phyloP scores from a whole-genome alignment of 1,140 invertebrate species.

The Dinoponera quadriceps region DNA sequence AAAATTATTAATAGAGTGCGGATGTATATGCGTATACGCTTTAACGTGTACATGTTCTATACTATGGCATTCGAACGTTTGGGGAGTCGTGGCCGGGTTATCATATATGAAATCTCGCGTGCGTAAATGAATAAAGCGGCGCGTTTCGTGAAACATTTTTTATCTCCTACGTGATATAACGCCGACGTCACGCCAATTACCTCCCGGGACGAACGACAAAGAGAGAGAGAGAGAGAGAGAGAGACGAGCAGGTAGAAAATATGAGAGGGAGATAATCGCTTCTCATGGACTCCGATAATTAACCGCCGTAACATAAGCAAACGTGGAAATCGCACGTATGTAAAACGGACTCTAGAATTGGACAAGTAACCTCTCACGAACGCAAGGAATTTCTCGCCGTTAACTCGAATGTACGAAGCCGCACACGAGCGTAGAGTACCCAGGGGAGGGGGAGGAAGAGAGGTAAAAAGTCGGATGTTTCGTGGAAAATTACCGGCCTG shows the following conservation, averaged over 20 bases:
- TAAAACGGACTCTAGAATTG: slow-evolving; percentile 26
- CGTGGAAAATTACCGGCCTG: too few species aligned
- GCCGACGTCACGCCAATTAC: slow-evolving; percentile 80
- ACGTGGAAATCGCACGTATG: slow-evolving; percentile 14
- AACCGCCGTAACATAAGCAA: slow-evolving; percentile 20
- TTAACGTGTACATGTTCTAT: not conserved
- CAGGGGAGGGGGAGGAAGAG: too few species aligned
- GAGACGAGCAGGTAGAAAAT: slow-evolving; percentile 56
- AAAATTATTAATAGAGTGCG: not conserved
- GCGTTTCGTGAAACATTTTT: slow-evolving; percentile 46
- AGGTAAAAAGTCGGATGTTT: not conserved
- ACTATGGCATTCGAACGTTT: not conserved
- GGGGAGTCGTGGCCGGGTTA: not conserved
- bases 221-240: slow-evolving; percentile 47
- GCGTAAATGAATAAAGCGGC: slow-evolving; percentile 45
- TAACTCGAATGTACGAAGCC: not conserved
- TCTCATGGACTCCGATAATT: slow-evolving; percentile 49
- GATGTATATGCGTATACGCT: not conserved
- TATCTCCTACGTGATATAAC: slow-evolving; percentile 70
- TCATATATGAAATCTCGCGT: slow-evolving; percentile 50
- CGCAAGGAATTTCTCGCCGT: not conserved
- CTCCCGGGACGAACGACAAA: slow-evolving; percentile 60
- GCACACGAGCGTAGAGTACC: too few species aligned
- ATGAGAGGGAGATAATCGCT: not conserved
- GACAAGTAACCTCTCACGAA: not conserved